A percentile compares a stretch with the other conserved stretches of the same genome.
Evolutionary conservation across 2,797 vertebrate genomes (phyloP).

Genomic region (Pangasius mekongensis): DNA sequence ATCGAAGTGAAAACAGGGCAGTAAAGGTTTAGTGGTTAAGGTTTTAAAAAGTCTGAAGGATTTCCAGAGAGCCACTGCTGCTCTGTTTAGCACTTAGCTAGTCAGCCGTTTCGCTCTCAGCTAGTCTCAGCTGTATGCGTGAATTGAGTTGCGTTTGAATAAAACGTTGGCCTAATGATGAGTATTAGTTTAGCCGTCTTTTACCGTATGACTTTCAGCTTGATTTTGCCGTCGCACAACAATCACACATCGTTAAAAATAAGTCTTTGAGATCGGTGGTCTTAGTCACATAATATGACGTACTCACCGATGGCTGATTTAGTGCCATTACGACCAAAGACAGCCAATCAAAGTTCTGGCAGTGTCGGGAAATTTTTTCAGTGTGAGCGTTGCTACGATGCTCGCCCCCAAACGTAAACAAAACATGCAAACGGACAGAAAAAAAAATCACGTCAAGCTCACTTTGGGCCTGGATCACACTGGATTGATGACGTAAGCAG

Average conservation of each 20-base stretch:
- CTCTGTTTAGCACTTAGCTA: neutral
- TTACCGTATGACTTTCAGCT: neutral
- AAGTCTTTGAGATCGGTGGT: too few relatives aligned
- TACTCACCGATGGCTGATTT: too few relatives aligned
- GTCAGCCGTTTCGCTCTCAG: neutral
- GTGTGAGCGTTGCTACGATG: too few relatives aligned
- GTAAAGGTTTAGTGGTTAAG: too few relatives aligned
- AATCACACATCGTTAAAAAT: neutral
- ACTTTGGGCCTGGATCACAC: neutral
- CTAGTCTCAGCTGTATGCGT: neutral
- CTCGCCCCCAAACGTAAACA: too few relatives aligned
- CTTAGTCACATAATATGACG: too few relatives aligned
- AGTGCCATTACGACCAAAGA: too few relatives aligned
- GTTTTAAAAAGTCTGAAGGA: neutral
- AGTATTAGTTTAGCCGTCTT: neutral
- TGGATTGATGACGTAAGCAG: neutral
- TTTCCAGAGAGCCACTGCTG: neutral
- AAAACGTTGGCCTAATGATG: too few relatives aligned
- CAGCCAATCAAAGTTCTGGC: too few relatives aligned
- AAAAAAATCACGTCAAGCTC: neutral
- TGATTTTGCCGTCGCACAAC: neutral
- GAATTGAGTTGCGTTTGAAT: too few relatives aligned
- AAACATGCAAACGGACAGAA: too few relatives aligned
- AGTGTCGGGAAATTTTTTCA: too few relatives aligned
- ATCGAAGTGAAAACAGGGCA: neutral